phyloP scores from a whole-genome alignment of 2,113 vertebrate genomes.

The Forbesichthys papilliferus region DNA sequence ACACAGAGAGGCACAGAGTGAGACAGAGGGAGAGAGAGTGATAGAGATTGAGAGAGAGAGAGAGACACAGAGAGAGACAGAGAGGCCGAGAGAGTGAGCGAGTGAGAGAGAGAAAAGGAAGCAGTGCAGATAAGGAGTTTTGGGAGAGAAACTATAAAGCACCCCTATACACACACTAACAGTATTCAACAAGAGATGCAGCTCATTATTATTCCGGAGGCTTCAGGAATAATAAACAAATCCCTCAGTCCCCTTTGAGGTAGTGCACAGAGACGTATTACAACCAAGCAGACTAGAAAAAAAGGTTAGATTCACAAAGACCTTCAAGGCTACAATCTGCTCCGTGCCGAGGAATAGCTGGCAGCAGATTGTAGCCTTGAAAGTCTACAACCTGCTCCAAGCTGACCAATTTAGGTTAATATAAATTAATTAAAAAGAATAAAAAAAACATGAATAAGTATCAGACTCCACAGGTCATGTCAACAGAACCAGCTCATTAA shows the following conservation, averaged over 20 bases:
- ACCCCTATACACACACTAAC: too few species aligned
- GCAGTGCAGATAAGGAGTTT: too few species aligned
- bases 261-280: neutral
- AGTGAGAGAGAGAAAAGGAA: neutral
- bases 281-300: neutral
- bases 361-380: too few species aligned
- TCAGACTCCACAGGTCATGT: neutral
- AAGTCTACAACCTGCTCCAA: neutral
- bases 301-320: neutral
- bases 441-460: neutral
- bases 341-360: too few species aligned
- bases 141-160: too few species aligned
- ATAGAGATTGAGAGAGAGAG: too few species aligned
- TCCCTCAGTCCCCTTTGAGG: neutral
- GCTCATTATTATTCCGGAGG: too few species aligned
- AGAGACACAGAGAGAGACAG: too few species aligned
- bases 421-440: neutral
- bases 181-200: too few species aligned
- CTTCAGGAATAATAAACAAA: neutral
- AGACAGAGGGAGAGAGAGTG: neutral
- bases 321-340: neutral
- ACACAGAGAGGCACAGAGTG: too few species aligned
- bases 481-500: neutral
- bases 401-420: neutral
- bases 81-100: neutral